Conservation (phyloP, 2,113 vertebrate genomes). For the Hymenochirus boettgeri region DNA sequence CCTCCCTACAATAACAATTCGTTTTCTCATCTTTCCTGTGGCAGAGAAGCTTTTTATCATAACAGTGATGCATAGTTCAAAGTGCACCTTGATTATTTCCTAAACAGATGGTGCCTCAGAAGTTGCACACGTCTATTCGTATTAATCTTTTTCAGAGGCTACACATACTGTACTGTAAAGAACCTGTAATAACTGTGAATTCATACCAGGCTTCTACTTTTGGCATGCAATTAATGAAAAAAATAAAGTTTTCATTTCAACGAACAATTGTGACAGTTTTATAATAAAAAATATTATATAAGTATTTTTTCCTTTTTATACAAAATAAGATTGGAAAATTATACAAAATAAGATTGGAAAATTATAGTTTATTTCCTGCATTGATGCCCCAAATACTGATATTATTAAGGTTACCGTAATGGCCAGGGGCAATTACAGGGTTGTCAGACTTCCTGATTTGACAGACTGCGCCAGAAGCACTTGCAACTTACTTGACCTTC, state of each 20-base stretch:
- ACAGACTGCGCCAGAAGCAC: no score
- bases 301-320: no score
- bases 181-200: conserved; percentile 15
- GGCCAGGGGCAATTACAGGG: no score
- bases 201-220: not conserved
- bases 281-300: no score
- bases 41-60: conserved; percentile 15
- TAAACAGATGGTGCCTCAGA: conserved; percentile 29
- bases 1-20: not conserved
- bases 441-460: no score
- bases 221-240: not conserved
- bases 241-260: not conserved
- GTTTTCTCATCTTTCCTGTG: not conserved
- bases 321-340: no score
- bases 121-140: conserved; percentile 5
- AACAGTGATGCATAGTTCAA: conserved; percentile 28
- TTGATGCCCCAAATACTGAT: no score
- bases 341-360: no score
- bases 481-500: no score
- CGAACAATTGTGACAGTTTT: not conserved
- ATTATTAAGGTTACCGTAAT: no score
- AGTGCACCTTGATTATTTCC: conserved; percentile 31
- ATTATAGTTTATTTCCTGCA: no score
- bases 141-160: conserved; percentile 16
- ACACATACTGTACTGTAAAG: not conserved